phyloP scores from a whole-genome alignment of 2,888 invertebrate species.

The Meandrusa payeni region DNA sequence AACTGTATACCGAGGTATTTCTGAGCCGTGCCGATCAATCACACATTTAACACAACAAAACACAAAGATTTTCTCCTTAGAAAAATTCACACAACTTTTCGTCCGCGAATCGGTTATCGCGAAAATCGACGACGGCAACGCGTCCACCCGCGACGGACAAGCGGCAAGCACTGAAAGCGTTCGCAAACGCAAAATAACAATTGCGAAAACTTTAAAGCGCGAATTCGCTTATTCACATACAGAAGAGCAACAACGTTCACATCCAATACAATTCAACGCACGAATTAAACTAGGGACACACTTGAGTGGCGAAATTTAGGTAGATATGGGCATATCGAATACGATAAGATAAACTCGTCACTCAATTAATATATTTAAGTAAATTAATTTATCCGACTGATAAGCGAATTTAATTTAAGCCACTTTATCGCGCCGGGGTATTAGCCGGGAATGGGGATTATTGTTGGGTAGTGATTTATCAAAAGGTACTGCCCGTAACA shows the following conservation, averaged over 20 bases:
- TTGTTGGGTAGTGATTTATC: conserved; percentile 25
- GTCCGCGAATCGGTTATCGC: conserved; percentile 5
- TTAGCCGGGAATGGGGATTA: conserved; percentile 31
- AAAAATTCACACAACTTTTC: conserved; percentile 11
- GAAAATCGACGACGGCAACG: conserved; percentile 4
- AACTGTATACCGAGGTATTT: not conserved
- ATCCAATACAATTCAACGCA: not conserved
- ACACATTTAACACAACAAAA: conserved; percentile 2
- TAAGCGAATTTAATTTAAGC: conserved; percentile 54
- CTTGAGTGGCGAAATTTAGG: conserved; percentile 13
- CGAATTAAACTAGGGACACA: conserved; percentile 9
- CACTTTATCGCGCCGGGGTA: conserved; percentile 46
- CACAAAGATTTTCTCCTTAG: not conserved
- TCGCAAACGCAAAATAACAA: not conserved
- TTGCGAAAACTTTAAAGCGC: conserved; percentile 20
- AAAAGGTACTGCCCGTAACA: conserved; percentile 10
- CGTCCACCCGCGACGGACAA: conserved; percentile 17
- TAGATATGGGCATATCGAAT: conserved; percentile 27
- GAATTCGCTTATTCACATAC: conserved; percentile 1
- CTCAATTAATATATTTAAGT: conserved; percentile 60
- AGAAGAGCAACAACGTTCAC: not conserved
- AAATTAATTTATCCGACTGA: conserved; percentile 56
- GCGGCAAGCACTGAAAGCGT: conserved; percentile 23
- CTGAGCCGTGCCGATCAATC: no score
- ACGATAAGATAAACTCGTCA: conserved; percentile 50